phyloP scores from a whole-genome alignment of 23 tunicate genomes.

The Phallusia fumigata region DNA sequence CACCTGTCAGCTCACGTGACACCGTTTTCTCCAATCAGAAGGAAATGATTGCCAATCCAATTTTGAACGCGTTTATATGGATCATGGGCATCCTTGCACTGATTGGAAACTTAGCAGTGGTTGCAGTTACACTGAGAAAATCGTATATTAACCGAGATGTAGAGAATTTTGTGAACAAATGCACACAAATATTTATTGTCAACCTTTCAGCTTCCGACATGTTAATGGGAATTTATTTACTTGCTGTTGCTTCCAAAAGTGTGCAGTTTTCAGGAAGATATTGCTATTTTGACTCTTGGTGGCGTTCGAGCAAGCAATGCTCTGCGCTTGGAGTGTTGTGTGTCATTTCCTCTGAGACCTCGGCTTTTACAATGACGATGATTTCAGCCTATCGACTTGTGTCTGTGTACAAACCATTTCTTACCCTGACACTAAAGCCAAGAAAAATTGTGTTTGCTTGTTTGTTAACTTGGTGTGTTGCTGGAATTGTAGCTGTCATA shows the following conservation, averaged over 20 bases:
- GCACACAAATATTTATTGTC: slow-evolving; percentile 2
- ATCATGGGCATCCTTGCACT: slow-evolving; percentile 2
- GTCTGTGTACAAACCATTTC: slow-evolving; percentile 31
- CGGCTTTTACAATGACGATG: slow-evolving; percentile 28
- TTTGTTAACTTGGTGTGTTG: slow-evolving; percentile 18
- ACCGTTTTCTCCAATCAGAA: slow-evolving; percentile 1
- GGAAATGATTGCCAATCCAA: slow-evolving; percentile 16
- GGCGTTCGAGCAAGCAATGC: slow-evolving; percentile 29
- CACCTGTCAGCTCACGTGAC: not conserved
- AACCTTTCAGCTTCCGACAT: slow-evolving; percentile 16
- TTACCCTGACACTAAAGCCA: not conserved
- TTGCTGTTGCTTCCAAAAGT: slow-evolving; percentile 18
- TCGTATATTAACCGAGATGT: not conserved
- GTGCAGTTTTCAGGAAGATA: slow-evolving; percentile 15
- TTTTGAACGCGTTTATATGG: not conserved
- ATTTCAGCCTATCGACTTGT: slow-evolving; percentile 22
- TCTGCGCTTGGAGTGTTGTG: slow-evolving; percentile 16
- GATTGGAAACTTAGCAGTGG: not conserved
- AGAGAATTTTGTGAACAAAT: not conserved
- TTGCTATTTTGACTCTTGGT: slow-evolving; percentile 19
- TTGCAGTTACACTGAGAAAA: not conserved
- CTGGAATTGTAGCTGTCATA: slow-evolving; percentile 8
- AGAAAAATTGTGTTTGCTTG: not conserved
- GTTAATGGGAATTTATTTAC: slow-evolving; percentile 41
- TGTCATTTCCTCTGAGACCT: slow-evolving; percentile 30